Conservation (phyloP, 1,140 invertebrate genomes). For the Penaeus vannamei region DNA sequence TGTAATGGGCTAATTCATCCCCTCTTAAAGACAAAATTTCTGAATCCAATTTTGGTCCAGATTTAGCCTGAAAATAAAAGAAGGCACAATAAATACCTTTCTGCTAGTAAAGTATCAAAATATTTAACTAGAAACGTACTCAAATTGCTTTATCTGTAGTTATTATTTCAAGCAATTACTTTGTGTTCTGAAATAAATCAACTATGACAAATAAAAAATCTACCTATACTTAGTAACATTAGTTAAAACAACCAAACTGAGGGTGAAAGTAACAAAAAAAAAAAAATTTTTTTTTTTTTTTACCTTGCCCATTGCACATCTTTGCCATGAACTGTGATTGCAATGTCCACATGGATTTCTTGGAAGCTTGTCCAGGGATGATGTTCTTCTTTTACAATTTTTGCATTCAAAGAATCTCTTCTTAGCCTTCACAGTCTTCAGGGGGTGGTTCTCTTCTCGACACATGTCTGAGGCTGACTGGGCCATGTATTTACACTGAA, state of each 20-base stretch:
- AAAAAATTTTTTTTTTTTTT: constrained; percentile 69
- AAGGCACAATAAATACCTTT: constrained; percentile 43
- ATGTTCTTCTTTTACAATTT: constrained; percentile 87
- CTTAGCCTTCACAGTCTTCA: constrained; percentile 81
- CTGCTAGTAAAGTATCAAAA: constrained; percentile 27
- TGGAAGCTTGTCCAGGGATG: constrained; percentile 84
- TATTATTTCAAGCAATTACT: no score
- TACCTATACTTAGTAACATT: not conserved
- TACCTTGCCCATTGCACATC: constrained; percentile 84
- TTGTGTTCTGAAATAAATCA: no score
- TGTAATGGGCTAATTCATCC: constrained; percentile 71
- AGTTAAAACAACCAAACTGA: not conserved
- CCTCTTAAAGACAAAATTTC: constrained; percentile 72
- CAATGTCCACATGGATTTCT: constrained; percentile 84
- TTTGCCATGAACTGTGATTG: constrained; percentile 81
- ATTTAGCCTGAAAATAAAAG: constrained; percentile 70
- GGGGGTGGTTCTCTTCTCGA: constrained; percentile 83
- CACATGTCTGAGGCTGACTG: constrained; percentile 88
- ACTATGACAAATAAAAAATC: no score
- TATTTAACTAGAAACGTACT: not conserved
- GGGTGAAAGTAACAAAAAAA: not conserved
- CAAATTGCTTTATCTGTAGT: not conserved
- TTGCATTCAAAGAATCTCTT: constrained; percentile 94
- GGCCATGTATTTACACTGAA: constrained; percentile 88
- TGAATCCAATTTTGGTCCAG: constrained; percentile 71